Base-by-base conservation (phyloP, 2,888 invertebrate genomes). In the Agriopis aurantiaria region DNA sequence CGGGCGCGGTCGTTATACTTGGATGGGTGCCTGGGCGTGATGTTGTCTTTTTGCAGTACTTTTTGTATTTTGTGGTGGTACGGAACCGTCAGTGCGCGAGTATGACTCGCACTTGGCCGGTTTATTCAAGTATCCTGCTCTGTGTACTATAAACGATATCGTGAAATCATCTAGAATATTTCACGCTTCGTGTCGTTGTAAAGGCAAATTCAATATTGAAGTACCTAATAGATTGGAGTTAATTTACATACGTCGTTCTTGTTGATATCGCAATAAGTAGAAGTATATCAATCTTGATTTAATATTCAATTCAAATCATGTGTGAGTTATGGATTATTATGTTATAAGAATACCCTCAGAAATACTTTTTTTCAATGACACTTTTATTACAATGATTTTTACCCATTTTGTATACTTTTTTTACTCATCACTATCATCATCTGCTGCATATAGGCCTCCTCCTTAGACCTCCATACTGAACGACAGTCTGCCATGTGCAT, bases 201-300 rank as follows among this genome's bases (percentile, higher is more conserved):
- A 58, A 46, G 23, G 14, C 43, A 43, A 43, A 43, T 9, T 57
- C 14, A 45, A 57, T 57, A 43, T 17, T 43, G 56, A 46, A 46
- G 23, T 23, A 33, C 33, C 5, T 33, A 14, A 23, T 23, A 14
- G 14, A 56, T 43, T 56, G 43, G 56, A 56, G 40, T 40, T 43
- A 6, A 23, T 46, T 58, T 45, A 8, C 23, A 46, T 46, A 57
- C 11, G 8, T 8, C 23, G 33, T 56, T 14, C 10, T 12, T 45
- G 3, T 43, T 14, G 11, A 9, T 56, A 56, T 14, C 17, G n/a
- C 33, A 33, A 3, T 33, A 33, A 33, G 33, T 33, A 3, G 1
- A 33, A 33, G 33, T 33, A 33, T 3, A 33, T 33, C 33, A 40
- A 14, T 41, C 41, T 14, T n/a, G 8, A 56, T 56, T 41, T 41